Percentiles rank a stretch among this genome's conserved stretches.
Conservation (phyloP, 2,113 vertebrate species). For the Microcebus ravelobensis region DNA sequence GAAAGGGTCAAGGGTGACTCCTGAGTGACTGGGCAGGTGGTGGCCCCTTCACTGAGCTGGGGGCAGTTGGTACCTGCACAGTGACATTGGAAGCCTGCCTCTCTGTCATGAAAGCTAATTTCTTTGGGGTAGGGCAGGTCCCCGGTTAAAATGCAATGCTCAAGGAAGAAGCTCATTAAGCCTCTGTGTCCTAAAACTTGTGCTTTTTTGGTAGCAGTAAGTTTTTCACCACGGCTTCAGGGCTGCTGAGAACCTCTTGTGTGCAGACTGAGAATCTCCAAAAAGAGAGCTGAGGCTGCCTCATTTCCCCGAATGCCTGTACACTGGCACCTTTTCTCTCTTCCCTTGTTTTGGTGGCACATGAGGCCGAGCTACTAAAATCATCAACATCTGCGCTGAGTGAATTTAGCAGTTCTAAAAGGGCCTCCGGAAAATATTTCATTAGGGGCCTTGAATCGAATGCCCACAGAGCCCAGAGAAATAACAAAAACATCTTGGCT, state of each 20-base stretch:
- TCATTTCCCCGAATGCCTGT: accelerated
- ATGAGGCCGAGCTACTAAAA: neutral
- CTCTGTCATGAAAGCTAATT: neutral
- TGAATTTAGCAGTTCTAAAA: neutral
- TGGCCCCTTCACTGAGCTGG: neutral
- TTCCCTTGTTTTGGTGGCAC: neutral
- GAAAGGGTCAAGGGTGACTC: neutral
- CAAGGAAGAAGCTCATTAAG: neutral
- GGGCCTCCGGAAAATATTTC: neutral
- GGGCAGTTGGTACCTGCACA: neutral
- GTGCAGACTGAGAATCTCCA: neutral
- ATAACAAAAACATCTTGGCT: neutral
- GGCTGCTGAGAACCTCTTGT: neutral
- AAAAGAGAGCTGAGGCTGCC: neutral
- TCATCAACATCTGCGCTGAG: neutral
- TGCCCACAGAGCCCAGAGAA: neutral
- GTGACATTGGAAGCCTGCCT: no score
- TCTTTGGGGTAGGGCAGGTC: neutral
- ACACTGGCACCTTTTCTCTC: neutral
- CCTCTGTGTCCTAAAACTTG: neutral
- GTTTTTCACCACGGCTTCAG: neutral
- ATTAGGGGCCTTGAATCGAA: neutral
- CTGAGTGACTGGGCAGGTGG: neutral
- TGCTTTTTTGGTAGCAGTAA: neutral
- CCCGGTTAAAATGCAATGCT: neutral